Percentiles rank a stretch among this genome's conserved stretches.
Evolutionary conservation across 2,113 vertebrate genomes (phyloP).

Genomic region (Semicossyphus pulcher): DNA sequence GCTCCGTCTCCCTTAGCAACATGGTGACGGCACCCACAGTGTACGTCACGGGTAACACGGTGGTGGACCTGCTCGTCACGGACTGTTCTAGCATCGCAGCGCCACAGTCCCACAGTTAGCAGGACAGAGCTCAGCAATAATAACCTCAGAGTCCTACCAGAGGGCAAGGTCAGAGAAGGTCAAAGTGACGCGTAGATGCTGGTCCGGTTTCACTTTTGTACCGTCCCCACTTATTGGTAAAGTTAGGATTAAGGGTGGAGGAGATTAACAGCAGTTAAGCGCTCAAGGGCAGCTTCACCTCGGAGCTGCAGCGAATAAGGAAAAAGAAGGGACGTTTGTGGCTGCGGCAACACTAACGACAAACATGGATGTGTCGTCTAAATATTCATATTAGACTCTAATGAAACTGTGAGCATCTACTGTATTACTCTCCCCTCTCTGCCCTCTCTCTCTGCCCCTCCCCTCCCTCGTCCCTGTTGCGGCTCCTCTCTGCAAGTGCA

Average conservation of each 20-base stretch:
- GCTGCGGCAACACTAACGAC: slow-evolving; percentile 64
- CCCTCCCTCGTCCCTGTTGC: slow-evolving; percentile 16
- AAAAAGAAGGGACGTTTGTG: slow-evolving; percentile 25
- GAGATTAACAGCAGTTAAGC: slow-evolving; percentile 26
- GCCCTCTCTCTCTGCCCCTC: slow-evolving; percentile 12
- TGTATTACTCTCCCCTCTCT: slow-evolving; percentile 67
- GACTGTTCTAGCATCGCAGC: slow-evolving; percentile 85
- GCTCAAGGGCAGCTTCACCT: slow-evolving; percentile 38
- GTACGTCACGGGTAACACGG: slow-evolving; percentile 79
- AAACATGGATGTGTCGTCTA: slow-evolving; percentile 58
- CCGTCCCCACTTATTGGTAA: slow-evolving; percentile 24
- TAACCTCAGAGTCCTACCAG: slow-evolving; percentile 43
- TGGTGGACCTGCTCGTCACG: slow-evolving; percentile 84
- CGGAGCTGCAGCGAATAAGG: slow-evolving; percentile 23
- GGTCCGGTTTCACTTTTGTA: slow-evolving; percentile 53
- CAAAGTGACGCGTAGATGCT: slow-evolving; percentile 53
- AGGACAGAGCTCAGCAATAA: slow-evolving; percentile 55
- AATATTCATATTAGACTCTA: slow-evolving; percentile 60
- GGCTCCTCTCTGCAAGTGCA: slow-evolving; percentile 74
- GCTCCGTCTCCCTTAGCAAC: slow-evolving; percentile 81
- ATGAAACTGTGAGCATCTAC: slow-evolving; percentile 74
- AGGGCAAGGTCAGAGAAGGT: slow-evolving; percentile 58
- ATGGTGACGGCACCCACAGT: slow-evolving; percentile 80
- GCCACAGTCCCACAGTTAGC: slow-evolving; percentile 84
- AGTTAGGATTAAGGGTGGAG: slow-evolving; percentile 43